These are phyloP conservation scores for Potamilus streckersoni DNA, from an alignment of 1,140 invertebrate genomes.

Conservation along the genomic window DNA sequence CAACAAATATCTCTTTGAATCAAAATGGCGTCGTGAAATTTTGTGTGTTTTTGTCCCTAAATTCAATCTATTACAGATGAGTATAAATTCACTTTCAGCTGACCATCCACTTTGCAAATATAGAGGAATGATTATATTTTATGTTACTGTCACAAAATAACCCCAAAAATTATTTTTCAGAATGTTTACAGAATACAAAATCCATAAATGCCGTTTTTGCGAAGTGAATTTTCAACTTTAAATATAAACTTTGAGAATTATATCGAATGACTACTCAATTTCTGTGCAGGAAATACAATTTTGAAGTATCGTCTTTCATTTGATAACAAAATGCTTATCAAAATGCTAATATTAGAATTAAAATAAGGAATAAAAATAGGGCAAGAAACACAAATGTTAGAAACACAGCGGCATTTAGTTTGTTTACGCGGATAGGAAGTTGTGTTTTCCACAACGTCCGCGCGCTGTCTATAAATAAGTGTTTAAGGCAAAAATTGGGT, in stretches of 20 bases:
- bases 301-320: conserved; percentile 13
- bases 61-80: conserved; percentile 1
- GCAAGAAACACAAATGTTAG: conserved; percentile 29
- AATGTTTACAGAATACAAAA: conserved; percentile 11
- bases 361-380: conserved; percentile 6
- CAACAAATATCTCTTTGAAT: not conserved
- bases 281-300: conserved; percentile 11
- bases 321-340: not conserved
- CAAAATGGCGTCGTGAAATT: conserved; percentile 33
- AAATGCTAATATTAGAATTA: not conserved
- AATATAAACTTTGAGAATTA: conserved; percentile 15
- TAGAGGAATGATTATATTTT: conserved; percentile 26
- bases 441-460: conserved; percentile 28
- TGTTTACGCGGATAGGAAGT: too few species aligned
- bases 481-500: not conserved
- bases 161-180: not conserved
- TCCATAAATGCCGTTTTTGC: conserved; percentile 20
- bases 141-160: conserved; percentile 1
- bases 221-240: conserved; percentile 25
- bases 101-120: conserved; percentile 5
- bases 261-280: conserved; percentile 4
- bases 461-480: conserved; percentile 27
- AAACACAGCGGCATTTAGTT: conserved; percentile 7
- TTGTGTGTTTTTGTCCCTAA: conserved; percentile 28
- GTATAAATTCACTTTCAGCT: not conserved